Evolutionary conservation across 2,888 invertebrate genomes (phyloP), one percentile per base, ranked within the genome.

Genomic region (Lucinisca nassula): DNA sequence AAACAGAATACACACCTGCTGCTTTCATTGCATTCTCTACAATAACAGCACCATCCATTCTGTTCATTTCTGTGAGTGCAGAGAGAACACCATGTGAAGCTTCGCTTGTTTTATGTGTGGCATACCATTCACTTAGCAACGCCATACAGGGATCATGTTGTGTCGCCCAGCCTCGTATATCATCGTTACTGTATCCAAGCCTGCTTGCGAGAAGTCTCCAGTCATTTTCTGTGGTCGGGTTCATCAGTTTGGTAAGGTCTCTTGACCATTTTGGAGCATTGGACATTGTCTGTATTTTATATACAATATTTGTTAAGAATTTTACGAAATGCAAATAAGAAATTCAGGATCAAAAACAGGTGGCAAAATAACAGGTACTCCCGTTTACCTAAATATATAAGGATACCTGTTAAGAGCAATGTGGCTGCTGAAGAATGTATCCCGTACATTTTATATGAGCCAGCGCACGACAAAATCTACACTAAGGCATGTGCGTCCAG

Each of bases 81-180:
- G 91, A 93, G 58, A 95, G 87, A 17, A 96, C 89, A n/a, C 93
- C 95, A 79, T 90, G 84, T 6, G 90, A 92, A 17, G 94, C 94
- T 85, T 95, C 96, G 74, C 94, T 92, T 12, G 94, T 95, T 84
- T 94, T 95, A 85, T 95, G 94, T 17, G 94, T 95, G 78, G 95
- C 93, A 85, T 95, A 96, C 95, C 95, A 96, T 84, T 96, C 95
- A 89, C 94, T 94, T 21, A 96, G 90, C 88, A 96, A 78, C 6
- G 94, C 92, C 95, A 96, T 94, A 80, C 95, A 95, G 3, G 96
- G 96, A 82, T 96, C 95, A 32, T 93, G 82, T 79, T 95, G 95
- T 73, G 93, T 94, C 4, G 95, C 93, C 95, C 95, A 96, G n/a
- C 90, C 94, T 79, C 93, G 90, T 35, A 96, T 94, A 89, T 96